phyloP scores from a whole-genome alignment of 2,888 invertebrate species.

The Bombyx huttoni region DNA sequence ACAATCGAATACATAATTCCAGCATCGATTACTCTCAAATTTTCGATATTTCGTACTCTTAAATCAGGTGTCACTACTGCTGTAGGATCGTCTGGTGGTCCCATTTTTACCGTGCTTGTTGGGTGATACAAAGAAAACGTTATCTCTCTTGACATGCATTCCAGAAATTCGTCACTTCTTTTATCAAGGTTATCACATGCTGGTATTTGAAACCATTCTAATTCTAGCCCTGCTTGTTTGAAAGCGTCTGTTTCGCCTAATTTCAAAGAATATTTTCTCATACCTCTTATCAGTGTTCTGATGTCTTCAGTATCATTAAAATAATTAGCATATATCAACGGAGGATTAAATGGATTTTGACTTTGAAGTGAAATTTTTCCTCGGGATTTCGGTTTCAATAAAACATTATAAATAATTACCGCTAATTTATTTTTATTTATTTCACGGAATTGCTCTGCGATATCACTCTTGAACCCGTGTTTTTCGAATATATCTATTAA shows the following conservation, averaged over 20 bases:
- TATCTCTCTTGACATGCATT: conserved; percentile 32
- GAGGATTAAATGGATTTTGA: conserved; percentile 76
- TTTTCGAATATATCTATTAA: conserved; percentile 26
- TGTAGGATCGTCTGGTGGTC: conserved; percentile 43
- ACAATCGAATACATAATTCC: conserved; percentile 77
- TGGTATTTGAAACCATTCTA: conserved; percentile 34
- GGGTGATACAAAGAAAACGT: conserved; percentile 78
- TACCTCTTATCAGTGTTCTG: conserved; percentile 24
- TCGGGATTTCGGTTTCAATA: conserved; percentile 78
- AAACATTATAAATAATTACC: conserved; percentile 64
- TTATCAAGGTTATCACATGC: conserved; percentile 28
- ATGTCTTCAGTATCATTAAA: conserved; percentile 70
- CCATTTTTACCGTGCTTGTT: conserved; percentile 76
- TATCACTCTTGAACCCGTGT: conserved; percentile 13
- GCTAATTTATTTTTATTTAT: conserved; percentile 31
- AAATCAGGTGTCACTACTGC: conserved; percentile 73
- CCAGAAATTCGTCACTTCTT: conserved; percentile 26
- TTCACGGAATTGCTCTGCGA: conserved; percentile 17
- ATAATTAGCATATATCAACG: conserved; percentile 76
- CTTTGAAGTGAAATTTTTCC: conserved; percentile 78
- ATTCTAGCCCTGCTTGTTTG: conserved; percentile 25
- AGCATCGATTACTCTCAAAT: conserved; percentile 74
- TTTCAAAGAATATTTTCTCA: conserved; percentile 24
- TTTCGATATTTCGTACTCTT: conserved; percentile 61
- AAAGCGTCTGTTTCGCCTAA: conserved; percentile 35